phyloP scores from a whole-genome alignment of 1,140 invertebrate genomes.

The Procambarus virginalis region DNA sequence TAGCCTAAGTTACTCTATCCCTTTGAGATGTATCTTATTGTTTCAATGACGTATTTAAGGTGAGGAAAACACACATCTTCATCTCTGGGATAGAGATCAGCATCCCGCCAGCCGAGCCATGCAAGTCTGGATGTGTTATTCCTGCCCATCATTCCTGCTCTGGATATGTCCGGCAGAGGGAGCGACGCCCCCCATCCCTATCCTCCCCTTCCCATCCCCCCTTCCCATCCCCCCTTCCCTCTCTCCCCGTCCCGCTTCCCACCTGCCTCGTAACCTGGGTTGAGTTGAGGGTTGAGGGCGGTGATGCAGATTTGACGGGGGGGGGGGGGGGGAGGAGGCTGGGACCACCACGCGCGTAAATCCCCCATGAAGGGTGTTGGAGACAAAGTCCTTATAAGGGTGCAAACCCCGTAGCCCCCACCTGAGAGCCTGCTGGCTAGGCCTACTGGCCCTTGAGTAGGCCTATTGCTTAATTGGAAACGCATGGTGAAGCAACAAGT shows the following conservation, averaged over 20 bases:
- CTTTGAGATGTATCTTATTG: too few species aligned
- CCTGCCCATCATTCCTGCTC: conserved; percentile 3
- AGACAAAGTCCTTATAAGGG: not conserved
- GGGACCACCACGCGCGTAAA: not conserved
- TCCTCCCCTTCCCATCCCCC: conserved; percentile 9
- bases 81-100: not conserved
- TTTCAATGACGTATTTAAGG: too few species aligned
- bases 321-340: not conserved
- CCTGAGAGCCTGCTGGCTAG: not conserved
- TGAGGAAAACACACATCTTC: not conserved
- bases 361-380: not conserved
- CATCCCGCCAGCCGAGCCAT: not conserved
- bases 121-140: not conserved
- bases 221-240: not conserved
- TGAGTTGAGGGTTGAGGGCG: conserved; percentile 14
- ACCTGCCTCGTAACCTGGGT: conserved; percentile 55
- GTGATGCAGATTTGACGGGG: conserved; percentile 27
- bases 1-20: too few species aligned
- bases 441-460: not conserved
- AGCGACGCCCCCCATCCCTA: conserved; percentile 32
- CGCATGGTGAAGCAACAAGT: too few species aligned
- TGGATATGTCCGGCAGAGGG: conserved; percentile 51
- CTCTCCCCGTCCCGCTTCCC: conserved; percentile 38
- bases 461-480: not conserved
- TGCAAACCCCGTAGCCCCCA: not conserved